Evolutionary conservation across 2,113 vertebrate species (phyloP).

Genomic region (Megaleporinus macrocephalus): DNA sequence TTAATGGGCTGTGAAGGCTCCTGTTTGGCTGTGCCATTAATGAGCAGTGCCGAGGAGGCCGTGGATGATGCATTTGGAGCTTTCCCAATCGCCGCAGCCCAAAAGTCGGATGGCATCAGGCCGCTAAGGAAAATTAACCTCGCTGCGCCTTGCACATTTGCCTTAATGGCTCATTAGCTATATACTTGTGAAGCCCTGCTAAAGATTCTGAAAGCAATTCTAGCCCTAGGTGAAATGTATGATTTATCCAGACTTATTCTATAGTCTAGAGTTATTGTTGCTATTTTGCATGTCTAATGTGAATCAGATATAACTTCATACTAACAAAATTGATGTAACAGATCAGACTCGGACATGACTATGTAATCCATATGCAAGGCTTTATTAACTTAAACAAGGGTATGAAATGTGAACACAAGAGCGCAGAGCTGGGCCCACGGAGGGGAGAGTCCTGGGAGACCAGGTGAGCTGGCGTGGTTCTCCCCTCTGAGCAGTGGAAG

Average conservation of each 20-base stretch:
- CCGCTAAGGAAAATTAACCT: conserved; percentile 34
- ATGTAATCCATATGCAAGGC: too few species aligned
- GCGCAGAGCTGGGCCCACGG: too few species aligned
- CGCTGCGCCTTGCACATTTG: not conserved
- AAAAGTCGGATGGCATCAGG: not conserved
- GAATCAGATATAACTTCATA: not conserved
- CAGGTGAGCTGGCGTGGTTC: too few species aligned
- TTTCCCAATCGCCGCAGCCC: conserved; percentile 14
- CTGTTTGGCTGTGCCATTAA: conserved; percentile 34
- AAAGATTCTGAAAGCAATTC: not conserved
- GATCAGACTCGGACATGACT: too few species aligned
- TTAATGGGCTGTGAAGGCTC: conserved; percentile 51
- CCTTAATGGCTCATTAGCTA: conserved; percentile 7
- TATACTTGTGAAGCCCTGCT: not conserved
- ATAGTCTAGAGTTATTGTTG: not conserved
- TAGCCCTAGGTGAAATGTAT: not conserved
- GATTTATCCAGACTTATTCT: not conserved
- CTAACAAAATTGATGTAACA: too few species aligned
- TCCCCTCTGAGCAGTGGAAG: too few species aligned
- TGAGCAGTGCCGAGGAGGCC: conserved; percentile 16
- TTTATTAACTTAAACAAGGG: too few species aligned
- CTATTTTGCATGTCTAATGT: not conserved
- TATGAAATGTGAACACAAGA: too few species aligned
- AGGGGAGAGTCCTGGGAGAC: too few species aligned
- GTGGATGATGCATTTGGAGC: conserved; percentile 17